Evolutionary conservation across 2,113 vertebrate species (phyloP), one percentile per base, ranked within the genome.

Genomic region (Grammomys surdaster): DNA sequence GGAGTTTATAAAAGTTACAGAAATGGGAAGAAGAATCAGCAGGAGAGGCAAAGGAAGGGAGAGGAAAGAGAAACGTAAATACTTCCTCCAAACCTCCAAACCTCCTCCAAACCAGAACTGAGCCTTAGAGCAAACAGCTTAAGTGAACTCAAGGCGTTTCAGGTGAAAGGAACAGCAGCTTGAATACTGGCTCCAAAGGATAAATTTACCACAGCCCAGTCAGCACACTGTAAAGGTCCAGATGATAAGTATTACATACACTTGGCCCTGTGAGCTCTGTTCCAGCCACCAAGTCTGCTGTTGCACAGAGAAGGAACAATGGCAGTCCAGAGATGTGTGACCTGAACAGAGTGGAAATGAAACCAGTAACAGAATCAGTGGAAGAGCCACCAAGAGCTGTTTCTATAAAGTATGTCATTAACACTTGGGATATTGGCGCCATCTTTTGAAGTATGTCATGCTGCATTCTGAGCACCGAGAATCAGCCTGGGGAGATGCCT

Each of bases 341-440:
- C 0, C 12, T 1, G 3, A 22, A 36, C 36, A 19, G 3, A 36
- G 10, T 4, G 13, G 5, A n/a, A 60, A 12, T 43, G 43, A 95
- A 24, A 97, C 96, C 97, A 63, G 73, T 89, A 91, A 94, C 46
- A 69, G n/a, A 65, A 48, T 67, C 20, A 85, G 19, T 46, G 58
- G 40, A 65, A 19, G 2, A 48, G 9, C 28, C 60, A 51, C 31
- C 95, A 96, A 88, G 93, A 88, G 94, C 89, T 97, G 58, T 40
- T 86, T 46, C 31, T 33, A 48, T 36, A 48, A 95, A 95, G 97
- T 46, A 90, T 70, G 95, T 95, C 93, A 97, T 97, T 98, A 98
- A 98, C 98, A 98, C 98, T 98, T 98, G 98, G 91, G 33, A 69
- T 95, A 96, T 88, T 95, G 95, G 97, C 24, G 89, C 60, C 97